phyloP scores from a whole-genome alignment of 2,888 invertebrate genomes.

The Leptinotarsa peninsularis region DNA sequence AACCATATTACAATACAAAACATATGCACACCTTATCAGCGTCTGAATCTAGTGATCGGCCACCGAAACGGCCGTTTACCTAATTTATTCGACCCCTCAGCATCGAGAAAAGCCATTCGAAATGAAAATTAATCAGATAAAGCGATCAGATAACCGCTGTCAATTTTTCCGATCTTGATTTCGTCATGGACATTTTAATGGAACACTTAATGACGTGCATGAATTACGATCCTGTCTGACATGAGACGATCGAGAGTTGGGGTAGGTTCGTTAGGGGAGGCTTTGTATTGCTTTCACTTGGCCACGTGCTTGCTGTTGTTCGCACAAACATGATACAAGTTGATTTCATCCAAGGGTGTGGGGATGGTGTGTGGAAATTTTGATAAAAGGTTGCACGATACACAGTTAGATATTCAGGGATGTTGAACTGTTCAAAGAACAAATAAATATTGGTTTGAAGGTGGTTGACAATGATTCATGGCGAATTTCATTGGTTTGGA shows the following conservation, averaged over 20 bases:
- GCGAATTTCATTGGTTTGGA: no score
- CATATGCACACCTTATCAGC: conserved; percentile 11
- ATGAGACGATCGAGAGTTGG: conserved; percentile 6
- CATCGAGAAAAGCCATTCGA: not conserved
- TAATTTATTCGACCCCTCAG: conserved; percentile 18
- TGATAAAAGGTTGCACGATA: conserved; percentile 1
- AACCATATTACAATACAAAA: conserved; percentile 12
- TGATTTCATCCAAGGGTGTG: not conserved
- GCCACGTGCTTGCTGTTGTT: conserved; percentile 11
- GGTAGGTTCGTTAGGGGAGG: conserved; percentile 14
- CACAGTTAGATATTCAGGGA: not conserved
- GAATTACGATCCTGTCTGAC: conserved; percentile 11
- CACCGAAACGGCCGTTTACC: conserved; percentile 4
- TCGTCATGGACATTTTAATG: not conserved
- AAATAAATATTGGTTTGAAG: no score
- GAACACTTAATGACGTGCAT: not conserved
- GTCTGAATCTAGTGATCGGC: not conserved
- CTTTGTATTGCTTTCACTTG: not conserved
- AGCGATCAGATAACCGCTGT: conserved; percentile 18
- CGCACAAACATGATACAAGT: not conserved
- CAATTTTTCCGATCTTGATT: conserved; percentile 19
- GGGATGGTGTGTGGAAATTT: conserved; percentile 8
- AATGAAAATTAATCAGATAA: not conserved
- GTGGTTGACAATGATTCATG: no score
- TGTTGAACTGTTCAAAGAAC: not conserved